phyloP scores from a whole-genome alignment of 2,113 vertebrate genomes.

The Daubentonia madagascariensis region DNA sequence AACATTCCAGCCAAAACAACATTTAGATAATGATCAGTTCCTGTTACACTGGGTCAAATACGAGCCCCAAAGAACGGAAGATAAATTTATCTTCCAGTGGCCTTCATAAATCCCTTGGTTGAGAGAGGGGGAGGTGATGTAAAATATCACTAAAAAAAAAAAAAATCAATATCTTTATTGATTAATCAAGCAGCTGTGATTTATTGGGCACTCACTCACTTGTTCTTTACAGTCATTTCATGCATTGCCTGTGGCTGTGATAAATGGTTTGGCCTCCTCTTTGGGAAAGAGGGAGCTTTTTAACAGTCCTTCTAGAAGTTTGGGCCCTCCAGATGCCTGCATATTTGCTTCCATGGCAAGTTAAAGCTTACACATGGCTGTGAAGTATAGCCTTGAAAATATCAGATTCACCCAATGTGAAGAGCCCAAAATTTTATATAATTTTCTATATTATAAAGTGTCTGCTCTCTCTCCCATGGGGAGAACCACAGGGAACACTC shows the following conservation, averaged over 20 bases:
- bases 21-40: constrained; percentile 77
- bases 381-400: background rate
- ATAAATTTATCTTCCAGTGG: constrained; percentile 70
- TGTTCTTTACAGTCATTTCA: constrained; percentile 63
- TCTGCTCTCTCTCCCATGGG: background rate
- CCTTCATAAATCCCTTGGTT: constrained; percentile 59
- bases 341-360: constrained; percentile 9
- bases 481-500: background rate
- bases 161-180: constrained; percentile 63
- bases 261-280: constrained; percentile 56
- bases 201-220: constrained; percentile 69
- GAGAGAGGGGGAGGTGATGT: background rate
- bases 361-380: background rate
- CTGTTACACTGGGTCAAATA: constrained; percentile 67
- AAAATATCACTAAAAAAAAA: constrained; percentile 70
- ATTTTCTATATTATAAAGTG: too few species aligned
- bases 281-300: background rate
- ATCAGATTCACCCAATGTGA: background rate
- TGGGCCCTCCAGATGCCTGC: background rate
- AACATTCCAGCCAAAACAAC: constrained; percentile 68
- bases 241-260: constrained; percentile 50
- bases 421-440: background rate
- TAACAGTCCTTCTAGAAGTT: background rate
- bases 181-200: constrained; percentile 69
- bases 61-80: constrained; percentile 61